Evolutionary conservation across 2,888 invertebrate species (phyloP).

Genomic region (Melieria picta): DNA sequence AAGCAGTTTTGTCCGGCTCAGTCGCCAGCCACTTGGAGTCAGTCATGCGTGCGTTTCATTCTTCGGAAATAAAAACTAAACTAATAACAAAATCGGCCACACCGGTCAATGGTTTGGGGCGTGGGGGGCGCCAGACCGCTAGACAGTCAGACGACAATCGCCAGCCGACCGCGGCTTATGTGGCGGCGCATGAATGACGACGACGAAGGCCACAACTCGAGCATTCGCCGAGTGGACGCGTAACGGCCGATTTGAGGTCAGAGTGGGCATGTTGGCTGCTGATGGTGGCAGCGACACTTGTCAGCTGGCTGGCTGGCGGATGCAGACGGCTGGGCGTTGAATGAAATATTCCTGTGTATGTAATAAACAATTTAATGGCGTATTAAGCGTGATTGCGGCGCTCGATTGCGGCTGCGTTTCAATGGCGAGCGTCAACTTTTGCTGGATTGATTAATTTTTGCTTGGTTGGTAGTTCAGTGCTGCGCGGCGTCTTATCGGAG

Average conservation of each 20-base stretch:
- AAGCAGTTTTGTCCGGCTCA: background rate
- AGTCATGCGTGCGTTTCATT: too few relatives aligned
- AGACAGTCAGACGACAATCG: conserved; percentile 1
- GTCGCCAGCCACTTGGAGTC: too few relatives aligned
- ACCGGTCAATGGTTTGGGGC: conserved; percentile 6
- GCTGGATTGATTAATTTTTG: too few relatives aligned
- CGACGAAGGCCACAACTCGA: background rate
- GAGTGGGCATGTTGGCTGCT: background rate
- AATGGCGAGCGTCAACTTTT: too few relatives aligned
- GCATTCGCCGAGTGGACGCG: conserved; percentile 18
- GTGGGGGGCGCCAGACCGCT: background rate
- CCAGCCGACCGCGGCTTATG: conserved; percentile 3
- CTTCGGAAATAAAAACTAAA: conserved; percentile 16
- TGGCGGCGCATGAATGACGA: conserved; percentile 9
- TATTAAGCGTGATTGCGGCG: too few relatives aligned
- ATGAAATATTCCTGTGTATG: too few relatives aligned
- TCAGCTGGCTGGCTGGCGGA: background rate
- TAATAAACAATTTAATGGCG: too few relatives aligned
- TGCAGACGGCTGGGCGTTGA: background rate
- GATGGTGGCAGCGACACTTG: background rate
- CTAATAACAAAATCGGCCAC: conserved; percentile 7
- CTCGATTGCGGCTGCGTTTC: too few relatives aligned
- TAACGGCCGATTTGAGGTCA: conserved; percentile 26
- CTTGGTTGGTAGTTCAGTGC: too few relatives aligned
- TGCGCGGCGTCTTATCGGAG: too few relatives aligned